These are phyloP conservation scores for Agraylea sexmaculata DNA, from an alignment of 1,140 invertebrate genomes.

Conservation along the genomic window DNA sequence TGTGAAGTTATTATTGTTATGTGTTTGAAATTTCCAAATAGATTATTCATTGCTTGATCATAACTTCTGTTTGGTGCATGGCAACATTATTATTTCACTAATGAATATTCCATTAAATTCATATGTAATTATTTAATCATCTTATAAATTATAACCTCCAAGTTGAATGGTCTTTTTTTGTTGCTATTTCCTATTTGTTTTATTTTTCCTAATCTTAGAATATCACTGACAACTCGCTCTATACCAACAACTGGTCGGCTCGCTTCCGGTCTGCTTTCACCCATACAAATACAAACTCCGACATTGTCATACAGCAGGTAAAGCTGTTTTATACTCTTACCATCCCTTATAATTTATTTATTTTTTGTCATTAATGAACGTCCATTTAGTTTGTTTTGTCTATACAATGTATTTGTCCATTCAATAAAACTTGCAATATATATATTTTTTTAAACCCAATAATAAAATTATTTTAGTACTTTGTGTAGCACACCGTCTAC, in stretches of 20 bases:
- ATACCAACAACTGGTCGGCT: constrained; percentile 40
- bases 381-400: no score
- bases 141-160: background rate
- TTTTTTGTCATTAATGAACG: no score
- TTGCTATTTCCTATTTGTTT: constrained; percentile 19
- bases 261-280: constrained; percentile 55
- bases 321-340: constrained; percentile 15
- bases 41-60: no score
- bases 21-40: background rate
- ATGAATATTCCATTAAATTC: background rate
- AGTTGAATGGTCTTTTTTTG: constrained; percentile 6
- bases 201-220: constrained; percentile 21
- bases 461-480: constrained; percentile 29
- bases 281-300: constrained; percentile 59
- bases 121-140: background rate
- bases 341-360: no score
- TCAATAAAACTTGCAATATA: background rate
- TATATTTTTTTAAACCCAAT: background rate
- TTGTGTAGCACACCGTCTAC: constrained; percentile 56
- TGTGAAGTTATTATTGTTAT: background rate
- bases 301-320: constrained; percentile 66
- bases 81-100: background rate
- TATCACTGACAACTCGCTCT: constrained; percentile 27
- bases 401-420: background rate
- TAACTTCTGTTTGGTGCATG: background rate